Evolutionary conservation across 2,797 vertebrate genomes (phyloP).

Genomic region (Simalia tracyae): DNA sequence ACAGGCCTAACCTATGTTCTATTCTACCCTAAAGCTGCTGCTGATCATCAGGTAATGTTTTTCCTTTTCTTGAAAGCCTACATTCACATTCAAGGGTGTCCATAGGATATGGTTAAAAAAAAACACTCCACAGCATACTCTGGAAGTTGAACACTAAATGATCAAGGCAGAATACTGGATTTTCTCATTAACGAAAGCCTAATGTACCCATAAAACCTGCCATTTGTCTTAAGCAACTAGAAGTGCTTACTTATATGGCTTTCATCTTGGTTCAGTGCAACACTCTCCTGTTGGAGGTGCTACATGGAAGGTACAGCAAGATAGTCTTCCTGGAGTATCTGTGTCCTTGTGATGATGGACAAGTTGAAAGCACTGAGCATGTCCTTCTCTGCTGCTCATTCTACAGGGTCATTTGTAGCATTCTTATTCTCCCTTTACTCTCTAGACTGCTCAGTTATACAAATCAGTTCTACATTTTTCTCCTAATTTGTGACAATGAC

Average conservation of each 20-base stretch:
- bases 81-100: not conserved
- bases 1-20: not conserved
- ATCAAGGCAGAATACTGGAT: not conserved
- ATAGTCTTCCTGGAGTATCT: not conserved
- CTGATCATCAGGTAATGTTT: not conserved
- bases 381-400: not conserved
- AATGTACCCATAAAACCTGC: not conserved
- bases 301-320: not conserved
- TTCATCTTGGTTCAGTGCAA: not conserved
- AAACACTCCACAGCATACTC: not conserved
- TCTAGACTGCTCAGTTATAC: not conserved
- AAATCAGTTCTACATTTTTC: not conserved
- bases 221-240: not conserved
- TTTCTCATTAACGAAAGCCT: not conserved
- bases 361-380: not conserved
- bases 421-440: not conserved
- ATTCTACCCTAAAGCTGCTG: constrained; percentile 5
- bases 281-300: not conserved
- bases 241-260: not conserved
- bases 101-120: not conserved
- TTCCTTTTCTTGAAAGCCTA: constrained; percentile 11
- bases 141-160: not conserved
- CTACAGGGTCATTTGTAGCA: not conserved
- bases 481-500: not conserved
- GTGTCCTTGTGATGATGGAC: not conserved